phyloP scores from a whole-genome alignment of 2,113 vertebrate genomes.

The Acrocephalus kingi region DNA sequence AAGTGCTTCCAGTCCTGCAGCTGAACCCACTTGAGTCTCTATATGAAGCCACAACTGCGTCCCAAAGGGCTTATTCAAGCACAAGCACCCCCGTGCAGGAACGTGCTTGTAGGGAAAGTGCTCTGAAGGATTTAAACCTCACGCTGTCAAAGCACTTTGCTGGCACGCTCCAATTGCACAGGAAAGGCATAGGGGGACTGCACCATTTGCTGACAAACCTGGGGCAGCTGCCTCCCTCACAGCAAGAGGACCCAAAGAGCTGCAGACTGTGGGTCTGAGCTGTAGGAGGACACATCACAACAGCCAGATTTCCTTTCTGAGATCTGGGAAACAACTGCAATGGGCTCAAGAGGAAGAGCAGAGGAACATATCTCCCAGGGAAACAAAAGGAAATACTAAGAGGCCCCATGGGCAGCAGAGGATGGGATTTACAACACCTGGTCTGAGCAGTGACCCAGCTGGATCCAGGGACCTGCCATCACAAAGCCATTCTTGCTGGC shows the following conservation, averaged over 20 bases:
- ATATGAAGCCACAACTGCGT: rapidly evolving
- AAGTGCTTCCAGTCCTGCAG: neutral
- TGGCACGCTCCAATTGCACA: rapidly evolving
- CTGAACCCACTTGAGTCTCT: neutral
- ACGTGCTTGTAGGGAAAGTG: neutral
- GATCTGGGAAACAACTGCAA: neutral
- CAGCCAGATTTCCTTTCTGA: neutral
- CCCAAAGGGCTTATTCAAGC: neutral
- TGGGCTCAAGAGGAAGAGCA: rapidly evolving
- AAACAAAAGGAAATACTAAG: neutral
- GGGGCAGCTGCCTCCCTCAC: neutral
- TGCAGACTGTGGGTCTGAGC: neutral
- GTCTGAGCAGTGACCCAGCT: neutral
- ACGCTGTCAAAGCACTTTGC: rapidly evolving
- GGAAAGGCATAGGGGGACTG: neutral
- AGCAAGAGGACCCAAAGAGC: neutral
- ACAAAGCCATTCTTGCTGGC: neutral
- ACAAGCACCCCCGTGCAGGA: neutral
- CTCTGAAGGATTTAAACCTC: neutral
- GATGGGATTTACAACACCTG: neutral
- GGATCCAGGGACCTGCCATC: neutral
- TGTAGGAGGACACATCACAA: neutral
- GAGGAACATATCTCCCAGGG: neutral
- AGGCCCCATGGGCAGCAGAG: neutral
- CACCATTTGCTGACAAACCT: neutral